Base-by-base conservation (phyloP, 2,888 invertebrate genomes). In the Galeopsomyia nigrocyanea region DNA sequence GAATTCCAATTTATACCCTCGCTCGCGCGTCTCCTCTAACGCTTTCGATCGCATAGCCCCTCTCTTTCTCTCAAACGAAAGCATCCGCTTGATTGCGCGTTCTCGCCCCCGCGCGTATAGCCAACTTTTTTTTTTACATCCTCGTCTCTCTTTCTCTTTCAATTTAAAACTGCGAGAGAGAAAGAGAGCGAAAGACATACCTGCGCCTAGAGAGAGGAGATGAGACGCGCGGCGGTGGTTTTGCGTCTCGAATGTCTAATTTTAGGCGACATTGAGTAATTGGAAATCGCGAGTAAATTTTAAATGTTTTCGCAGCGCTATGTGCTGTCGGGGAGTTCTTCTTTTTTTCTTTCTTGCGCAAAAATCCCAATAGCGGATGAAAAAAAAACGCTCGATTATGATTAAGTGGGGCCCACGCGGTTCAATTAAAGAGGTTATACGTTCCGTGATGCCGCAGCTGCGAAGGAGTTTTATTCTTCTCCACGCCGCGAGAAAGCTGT, bases 1-100 rank as follows among this genome's bases (percentile, higher is more conserved):
- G 80, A 83, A 82, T 82, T 82, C 80, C 81, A 83, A 83, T 82
- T 83, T 81, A 39, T 39, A 80, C 78, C 78, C 79, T 78, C 77
- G 78, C 78, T 79, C 76, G 68, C 74, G 3, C 74, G 55, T 77
- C 75, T 77, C 76, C 77, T 73, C 57, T 61, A 73, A 65, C 62
- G 69, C 50, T 68, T 73, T 60, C 69, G 62, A 74, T 76, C 76
- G 55, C 53, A 39, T 39, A 39, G 47, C 71, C 76, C 75, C 74
- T 71, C 73, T 74, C 71, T 68, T 73, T 68, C 72, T 79, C 80
- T 81, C 80, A 83, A 84, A 80, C 81, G 80, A 83, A 83, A 83
- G 81, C 81, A 79, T 79, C 77, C 81, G 79, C 82, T 82, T 83
- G 82, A 82, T 81, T 79, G 78, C 80, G 76, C 79, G 77, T 77